phyloP scores from a whole-genome alignment of 2,113 vertebrate species.

The Perognathus longimembris region DNA sequence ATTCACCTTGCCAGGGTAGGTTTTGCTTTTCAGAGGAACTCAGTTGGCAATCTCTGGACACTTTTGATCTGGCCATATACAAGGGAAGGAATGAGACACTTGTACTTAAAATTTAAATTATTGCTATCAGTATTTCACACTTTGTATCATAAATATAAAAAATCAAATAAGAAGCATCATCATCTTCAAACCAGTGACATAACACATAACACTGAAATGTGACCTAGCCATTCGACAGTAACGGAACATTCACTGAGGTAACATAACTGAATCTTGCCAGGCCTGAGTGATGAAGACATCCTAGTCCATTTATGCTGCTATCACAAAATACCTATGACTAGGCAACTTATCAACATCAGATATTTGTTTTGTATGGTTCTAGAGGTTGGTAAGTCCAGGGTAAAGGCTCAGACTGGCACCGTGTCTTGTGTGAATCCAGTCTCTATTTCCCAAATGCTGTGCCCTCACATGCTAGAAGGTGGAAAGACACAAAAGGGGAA shows the following conservation, averaged over 20 bases:
- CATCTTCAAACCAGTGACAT: background rate
- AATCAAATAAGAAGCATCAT: background rate
- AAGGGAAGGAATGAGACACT: background rate
- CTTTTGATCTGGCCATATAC: background rate
- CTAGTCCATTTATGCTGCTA: background rate
- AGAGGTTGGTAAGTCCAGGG: background rate
- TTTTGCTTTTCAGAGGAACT: background rate
- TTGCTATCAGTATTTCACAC: background rate
- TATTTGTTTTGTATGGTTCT: background rate
- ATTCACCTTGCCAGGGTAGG: background rate
- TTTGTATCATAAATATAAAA: background rate
- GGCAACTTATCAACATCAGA: background rate
- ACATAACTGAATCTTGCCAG: background rate
- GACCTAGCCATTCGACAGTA: background rate
- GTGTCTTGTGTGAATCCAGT: background rate
- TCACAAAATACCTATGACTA: background rate
- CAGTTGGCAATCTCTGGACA: background rate
- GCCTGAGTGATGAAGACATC: background rate
- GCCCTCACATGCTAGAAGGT: background rate
- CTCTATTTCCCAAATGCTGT: background rate
- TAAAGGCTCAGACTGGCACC: background rate
- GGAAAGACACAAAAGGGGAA: background rate
- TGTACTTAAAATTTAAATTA: constrained; percentile 18
- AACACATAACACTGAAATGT: background rate
- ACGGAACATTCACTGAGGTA: accelerated